phyloP scores from a whole-genome alignment of 2,888 invertebrate species.

The Opisthograptis luteolata region DNA sequence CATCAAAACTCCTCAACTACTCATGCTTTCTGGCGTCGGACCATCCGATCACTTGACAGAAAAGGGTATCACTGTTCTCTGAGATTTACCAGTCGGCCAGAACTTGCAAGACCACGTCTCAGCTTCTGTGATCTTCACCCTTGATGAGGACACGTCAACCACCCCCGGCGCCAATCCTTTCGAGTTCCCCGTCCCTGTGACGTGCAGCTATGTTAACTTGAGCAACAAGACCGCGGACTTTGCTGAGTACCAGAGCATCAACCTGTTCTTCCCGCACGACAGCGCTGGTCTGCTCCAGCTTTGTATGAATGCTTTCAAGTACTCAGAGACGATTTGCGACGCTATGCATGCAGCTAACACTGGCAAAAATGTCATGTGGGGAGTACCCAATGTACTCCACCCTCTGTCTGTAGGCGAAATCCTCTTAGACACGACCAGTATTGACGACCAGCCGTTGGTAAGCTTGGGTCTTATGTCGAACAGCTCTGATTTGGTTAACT shows the following conservation, averaged over 20 bases:
- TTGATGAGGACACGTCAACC: not conserved
- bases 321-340: constrained; percentile 43
- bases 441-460: constrained; percentile 26
- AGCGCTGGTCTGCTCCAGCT: constrained; percentile 35
- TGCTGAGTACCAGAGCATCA: constrained; percentile 45
- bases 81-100: constrained; percentile 24
- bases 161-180: constrained; percentile 2
- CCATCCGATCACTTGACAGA: constrained; percentile 41
- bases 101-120: constrained; percentile 35
- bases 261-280: constrained; percentile 37
- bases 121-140: not conserved
- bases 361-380: constrained; percentile 21
- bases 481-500: constrained; percentile 16
- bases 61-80: constrained; percentile 39
- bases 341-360: constrained; percentile 30
- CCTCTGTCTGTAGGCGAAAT: constrained; percentile 41
- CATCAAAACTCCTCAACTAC: constrained; percentile 47
- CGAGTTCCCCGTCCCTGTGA: constrained; percentile 36
- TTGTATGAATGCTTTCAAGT: constrained; percentile 42
- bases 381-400: constrained; percentile 26
- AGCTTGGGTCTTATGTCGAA: constrained; percentile 13
- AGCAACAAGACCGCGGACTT: constrained; percentile 26
- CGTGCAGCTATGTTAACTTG: constrained; percentile 25
- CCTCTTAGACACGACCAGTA: constrained; percentile 25
- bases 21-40: constrained; percentile 58